Percentiles rank a stretch among this genome's conserved stretches.
Evolutionary conservation across 2,888 invertebrate genomes (phyloP).

Genomic region (Nomada flava): DNA sequence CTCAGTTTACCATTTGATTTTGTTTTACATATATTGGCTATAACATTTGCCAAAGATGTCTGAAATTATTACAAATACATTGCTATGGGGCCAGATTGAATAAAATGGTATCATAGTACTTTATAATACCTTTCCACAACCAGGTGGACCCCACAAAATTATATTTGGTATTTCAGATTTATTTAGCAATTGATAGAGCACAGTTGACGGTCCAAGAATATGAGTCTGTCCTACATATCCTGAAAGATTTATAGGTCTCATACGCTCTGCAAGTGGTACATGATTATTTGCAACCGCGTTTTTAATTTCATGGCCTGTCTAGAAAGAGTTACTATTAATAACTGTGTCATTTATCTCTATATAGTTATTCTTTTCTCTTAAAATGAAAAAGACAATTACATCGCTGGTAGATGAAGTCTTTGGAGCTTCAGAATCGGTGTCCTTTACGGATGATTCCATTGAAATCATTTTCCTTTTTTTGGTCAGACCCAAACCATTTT

Average conservation of each 20-base stretch:
- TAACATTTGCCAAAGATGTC: constrained; percentile 91
- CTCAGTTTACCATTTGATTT: constrained; percentile 85
- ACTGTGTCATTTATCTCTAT: not conserved
- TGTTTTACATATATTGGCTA: constrained; percentile 88
- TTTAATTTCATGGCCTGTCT: constrained; percentile 58
- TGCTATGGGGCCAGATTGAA: not conserved
- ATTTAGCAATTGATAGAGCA: constrained; percentile 88
- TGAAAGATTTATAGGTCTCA: constrained; percentile 88
- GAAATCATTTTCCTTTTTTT: constrained; percentile 43
- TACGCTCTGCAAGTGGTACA: constrained; percentile 89
- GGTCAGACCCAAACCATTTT: constrained; percentile 19
- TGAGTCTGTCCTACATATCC: constrained; percentile 90
- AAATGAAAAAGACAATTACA: constrained; percentile 32
- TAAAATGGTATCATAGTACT: not conserved
- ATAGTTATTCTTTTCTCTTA: not conserved
- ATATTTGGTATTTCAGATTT: constrained; percentile 91
- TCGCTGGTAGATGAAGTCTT: not conserved
- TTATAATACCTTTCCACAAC: constrained; percentile 90
- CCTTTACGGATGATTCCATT: constrained; percentile 29
- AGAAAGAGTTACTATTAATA: constrained; percentile 28
- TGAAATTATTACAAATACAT: constrained; percentile 77
- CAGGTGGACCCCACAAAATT: constrained; percentile 94
- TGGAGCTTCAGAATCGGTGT: constrained; percentile 15
- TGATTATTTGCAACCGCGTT: constrained; percentile 55
- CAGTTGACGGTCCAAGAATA: constrained; percentile 88